These are phyloP conservation scores for Acleris literana DNA, from an alignment of 2,888 invertebrate genomes.

Conservation along the genomic window DNA sequence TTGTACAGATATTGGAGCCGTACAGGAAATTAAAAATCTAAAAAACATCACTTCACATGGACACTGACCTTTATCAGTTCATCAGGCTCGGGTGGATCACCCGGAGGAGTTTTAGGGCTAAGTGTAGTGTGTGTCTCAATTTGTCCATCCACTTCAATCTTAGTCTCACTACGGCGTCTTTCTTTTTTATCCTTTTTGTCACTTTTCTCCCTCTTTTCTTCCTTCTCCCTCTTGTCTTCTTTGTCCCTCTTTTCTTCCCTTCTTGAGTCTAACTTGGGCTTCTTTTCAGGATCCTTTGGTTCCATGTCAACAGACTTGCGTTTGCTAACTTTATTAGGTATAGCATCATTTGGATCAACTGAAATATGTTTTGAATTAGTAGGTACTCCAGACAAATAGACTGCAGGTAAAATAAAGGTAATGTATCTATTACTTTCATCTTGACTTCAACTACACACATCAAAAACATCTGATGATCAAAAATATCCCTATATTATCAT, in stretches of 20 bases:
- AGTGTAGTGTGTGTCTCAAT: slow-evolving; percentile 90
- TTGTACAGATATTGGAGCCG: no score
- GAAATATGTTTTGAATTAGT: slow-evolving; percentile 39
- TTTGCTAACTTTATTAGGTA: slow-evolving; percentile 61
- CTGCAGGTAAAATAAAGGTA: no score
- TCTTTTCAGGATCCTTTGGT: slow-evolving; percentile 68
- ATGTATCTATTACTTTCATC: no score
- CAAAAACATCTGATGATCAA: no score
- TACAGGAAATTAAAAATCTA: neutral
- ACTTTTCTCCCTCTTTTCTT: slow-evolving; percentile 39
- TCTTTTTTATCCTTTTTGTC: slow-evolving; percentile 56
- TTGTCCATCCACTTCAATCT: slow-evolving; percentile 86
- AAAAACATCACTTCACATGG: neutral
- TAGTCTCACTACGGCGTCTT: slow-evolving; percentile 73
- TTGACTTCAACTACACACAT: no score
- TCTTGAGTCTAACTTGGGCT: slow-evolving; percentile 64
- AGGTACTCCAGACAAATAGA: neutral
- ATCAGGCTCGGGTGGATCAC: slow-evolving; percentile 96
- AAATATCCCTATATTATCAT: no score
- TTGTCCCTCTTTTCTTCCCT: slow-evolving; percentile 51
- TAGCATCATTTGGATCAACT: slow-evolving; percentile 74
- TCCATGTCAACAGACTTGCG: slow-evolving; percentile 65
- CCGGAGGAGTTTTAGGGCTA: slow-evolving; percentile 91
- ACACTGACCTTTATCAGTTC: slow-evolving; percentile 90
- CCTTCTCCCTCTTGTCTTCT: slow-evolving; percentile 49